Evolutionary conservation across 2,888 invertebrate genomes (phyloP).

Genomic region (Luffia ferchaultella): DNA sequence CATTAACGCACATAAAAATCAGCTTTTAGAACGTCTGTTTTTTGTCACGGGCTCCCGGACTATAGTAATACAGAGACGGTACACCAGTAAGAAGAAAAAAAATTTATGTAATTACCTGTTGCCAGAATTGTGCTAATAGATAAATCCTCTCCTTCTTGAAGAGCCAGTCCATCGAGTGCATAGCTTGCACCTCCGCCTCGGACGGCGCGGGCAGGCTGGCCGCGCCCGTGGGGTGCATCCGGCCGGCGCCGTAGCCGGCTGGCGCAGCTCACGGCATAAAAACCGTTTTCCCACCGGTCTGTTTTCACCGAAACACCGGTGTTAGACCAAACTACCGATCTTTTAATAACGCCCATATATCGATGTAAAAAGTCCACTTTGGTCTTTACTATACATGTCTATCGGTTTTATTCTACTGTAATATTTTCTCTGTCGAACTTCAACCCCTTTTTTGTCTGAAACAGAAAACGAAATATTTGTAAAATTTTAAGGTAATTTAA

Average conservation of each 20-base stretch:
- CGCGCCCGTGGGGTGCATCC: conserved; percentile 81
- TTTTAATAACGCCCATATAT: not conserved
- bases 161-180: conserved; percentile 97
- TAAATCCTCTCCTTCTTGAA: conserved; percentile 96
- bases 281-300: not conserved
- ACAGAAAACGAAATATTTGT: no score
- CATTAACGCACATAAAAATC: no score
- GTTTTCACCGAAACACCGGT: not conserved
- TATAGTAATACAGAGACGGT: no score
- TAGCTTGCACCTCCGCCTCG: conserved; percentile 92
- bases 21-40: no score
- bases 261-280: conserved; percentile 4
- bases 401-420: no score
- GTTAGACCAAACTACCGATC: not conserved
- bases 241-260: conserved; percentile 47
- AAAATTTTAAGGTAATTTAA: no score
- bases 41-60: no score
- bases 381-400: not conserved
- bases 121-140: conserved; percentile 94
- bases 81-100: no score
- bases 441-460: no score
- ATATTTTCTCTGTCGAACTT: no score
- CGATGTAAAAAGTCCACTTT: not conserved
- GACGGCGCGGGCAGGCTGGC: conserved; percentile 79
- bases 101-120: no score